phyloP scores from a whole-genome alignment of 2,797 vertebrate genomes.

The Oryzias sinensis region DNA sequence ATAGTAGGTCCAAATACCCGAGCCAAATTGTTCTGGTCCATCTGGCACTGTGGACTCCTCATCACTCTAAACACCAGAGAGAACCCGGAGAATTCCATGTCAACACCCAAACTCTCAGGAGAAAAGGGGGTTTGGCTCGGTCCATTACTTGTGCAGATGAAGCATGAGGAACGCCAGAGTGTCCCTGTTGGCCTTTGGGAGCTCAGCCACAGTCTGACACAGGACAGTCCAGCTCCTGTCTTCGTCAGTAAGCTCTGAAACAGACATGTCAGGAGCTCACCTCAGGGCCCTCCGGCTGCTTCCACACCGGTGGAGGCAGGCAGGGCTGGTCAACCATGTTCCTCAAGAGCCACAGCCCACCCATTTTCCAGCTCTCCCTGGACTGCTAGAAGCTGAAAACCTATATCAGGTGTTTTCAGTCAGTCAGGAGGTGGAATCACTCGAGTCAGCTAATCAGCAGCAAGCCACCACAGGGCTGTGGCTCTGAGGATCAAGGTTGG shows the following conservation, averaged over 20 bases:
- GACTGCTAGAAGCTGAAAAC: no score
- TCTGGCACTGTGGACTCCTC: conserved; percentile 67
- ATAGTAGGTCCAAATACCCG: conserved; percentile 84
- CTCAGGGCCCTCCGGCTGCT: background rate
- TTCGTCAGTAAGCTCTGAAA: conserved; percentile 73
- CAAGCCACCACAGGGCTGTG: no score
- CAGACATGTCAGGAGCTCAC: background rate
- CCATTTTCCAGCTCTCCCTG: no score
- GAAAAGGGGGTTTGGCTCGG: no score
- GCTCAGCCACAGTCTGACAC: conserved; percentile 64
- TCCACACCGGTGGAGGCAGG: no score
- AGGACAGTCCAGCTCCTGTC: conserved; percentile 52
- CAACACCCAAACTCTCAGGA: no score
- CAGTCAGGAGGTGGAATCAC: no score
- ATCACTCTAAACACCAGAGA: conserved; percentile 44
- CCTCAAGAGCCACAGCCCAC: no score
- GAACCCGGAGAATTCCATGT: background rate
- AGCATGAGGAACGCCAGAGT: conserved; percentile 86
- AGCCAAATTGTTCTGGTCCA: conserved; percentile 83
- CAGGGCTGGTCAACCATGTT: no score
- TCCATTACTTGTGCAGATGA: conserved; percentile 80
- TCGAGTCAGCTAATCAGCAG: no score
- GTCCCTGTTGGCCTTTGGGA: conserved; percentile 81
- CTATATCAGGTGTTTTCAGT: no score
- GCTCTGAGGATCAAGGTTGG: no score